A percentile compares a stretch with the other conserved stretches of the same genome.
These are phyloP conservation scores for Aromia moschata DNA, from an alignment of 2,888 invertebrate species.

Conservation along the genomic window DNA sequence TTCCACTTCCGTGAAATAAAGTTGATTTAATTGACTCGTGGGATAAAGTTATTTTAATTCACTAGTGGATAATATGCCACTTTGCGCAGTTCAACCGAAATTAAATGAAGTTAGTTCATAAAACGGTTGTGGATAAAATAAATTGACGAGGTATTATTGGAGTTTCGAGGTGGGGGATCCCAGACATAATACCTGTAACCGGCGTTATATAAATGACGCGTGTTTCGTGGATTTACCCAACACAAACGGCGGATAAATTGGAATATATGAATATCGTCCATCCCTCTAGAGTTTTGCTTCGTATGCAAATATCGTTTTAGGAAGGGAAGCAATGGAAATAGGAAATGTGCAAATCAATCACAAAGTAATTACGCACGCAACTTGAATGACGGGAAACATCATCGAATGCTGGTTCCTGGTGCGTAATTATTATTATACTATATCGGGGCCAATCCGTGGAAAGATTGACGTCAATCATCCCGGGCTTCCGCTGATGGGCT, in stretches of 20 bases:
- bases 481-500: background rate
- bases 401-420: slow-evolving; percentile 39
- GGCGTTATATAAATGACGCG: background rate
- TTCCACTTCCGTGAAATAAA: too few species aligned
- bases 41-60: too few species aligned
- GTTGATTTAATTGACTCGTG: too few species aligned
- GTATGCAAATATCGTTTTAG: slow-evolving; percentile 45
- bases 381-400: slow-evolving; percentile 49
- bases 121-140: too few species aligned
- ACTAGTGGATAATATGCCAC: too few species aligned
- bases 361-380: slow-evolving; percentile 50
- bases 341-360: slow-evolving; percentile 52
- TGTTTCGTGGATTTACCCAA: background rate
- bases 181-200: too few species aligned
- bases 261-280: slow-evolving; percentile 11
- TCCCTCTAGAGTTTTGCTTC: slow-evolving; percentile 23
- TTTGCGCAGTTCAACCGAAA: too few species aligned
- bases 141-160: too few species aligned
- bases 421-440: slow-evolving; percentile 36
- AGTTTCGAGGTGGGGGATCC: too few species aligned
- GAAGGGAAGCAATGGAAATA: slow-evolving; percentile 48
- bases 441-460: slow-evolving; percentile 20
- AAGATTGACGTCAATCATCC: slow-evolving; percentile 12
- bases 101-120: too few species aligned
- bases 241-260: slow-evolving; percentile 8